Evolutionary conservation across 2,888 invertebrate genomes (phyloP).

Genomic region (Rambutsinella grinnellia): DNA sequence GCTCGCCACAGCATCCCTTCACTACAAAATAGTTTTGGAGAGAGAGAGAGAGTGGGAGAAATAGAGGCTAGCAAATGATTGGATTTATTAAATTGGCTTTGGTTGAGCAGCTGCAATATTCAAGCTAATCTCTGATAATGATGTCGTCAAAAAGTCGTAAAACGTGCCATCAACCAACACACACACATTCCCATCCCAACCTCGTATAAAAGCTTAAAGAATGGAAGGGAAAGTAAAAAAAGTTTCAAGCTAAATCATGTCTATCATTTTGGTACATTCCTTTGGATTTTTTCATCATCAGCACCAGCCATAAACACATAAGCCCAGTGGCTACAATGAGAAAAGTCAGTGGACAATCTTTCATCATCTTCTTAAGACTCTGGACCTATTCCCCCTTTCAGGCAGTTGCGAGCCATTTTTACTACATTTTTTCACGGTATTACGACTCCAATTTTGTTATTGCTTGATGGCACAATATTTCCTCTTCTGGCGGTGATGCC

Average conservation of each 20-base stretch:
- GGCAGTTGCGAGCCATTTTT: neutral
- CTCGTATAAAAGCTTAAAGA: neutral
- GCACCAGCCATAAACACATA: neutral
- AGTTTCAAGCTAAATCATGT: neutral
- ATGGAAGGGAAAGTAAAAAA: neutral
- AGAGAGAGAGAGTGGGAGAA: constrained; percentile 14
- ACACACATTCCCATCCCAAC: constrained; percentile 1
- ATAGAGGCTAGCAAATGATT: constrained; percentile 39
- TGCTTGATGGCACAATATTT: constrained; percentile 2
- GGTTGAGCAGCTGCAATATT: constrained; percentile 62
- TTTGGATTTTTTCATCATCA: neutral
- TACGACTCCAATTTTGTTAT: neutral
- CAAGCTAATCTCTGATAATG: constrained; percentile 64
- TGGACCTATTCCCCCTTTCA: neutral
- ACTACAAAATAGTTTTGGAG: neutral
- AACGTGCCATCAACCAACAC: constrained; percentile 40
- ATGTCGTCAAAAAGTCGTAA: constrained; percentile 66
- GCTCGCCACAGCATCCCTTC: neutral
- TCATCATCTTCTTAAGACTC: constrained; percentile 2
- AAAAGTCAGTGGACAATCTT: neutral
- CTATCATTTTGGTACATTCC: neutral
- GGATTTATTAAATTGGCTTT: constrained; percentile 62
- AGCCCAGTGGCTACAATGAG: constrained; percentile 22
- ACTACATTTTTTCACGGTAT: neutral
- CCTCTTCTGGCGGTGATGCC: neutral